phyloP scores from a whole-genome alignment of 2,113 vertebrate genomes.

The Sitta europaea region DNA sequence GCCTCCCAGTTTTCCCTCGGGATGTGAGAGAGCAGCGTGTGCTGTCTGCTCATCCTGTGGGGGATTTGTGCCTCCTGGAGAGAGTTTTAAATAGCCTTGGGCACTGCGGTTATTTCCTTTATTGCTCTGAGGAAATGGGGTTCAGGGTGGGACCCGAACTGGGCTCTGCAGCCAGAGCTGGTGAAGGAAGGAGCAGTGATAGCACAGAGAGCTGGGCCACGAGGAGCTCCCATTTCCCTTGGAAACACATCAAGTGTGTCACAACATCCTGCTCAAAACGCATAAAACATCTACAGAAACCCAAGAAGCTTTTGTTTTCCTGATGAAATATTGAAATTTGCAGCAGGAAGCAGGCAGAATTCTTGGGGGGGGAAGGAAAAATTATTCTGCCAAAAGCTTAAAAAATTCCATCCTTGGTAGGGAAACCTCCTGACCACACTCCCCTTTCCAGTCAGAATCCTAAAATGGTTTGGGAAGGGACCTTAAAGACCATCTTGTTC shows the following conservation, averaged over 20 bases:
- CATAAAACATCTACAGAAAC: not conserved
- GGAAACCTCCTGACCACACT: not conserved
- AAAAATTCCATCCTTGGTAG: not conserved
- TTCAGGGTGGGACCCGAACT: not conserved
- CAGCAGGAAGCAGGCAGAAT: not conserved
- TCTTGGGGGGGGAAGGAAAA: not conserved
- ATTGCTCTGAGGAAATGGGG: not conserved
- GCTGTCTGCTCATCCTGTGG: not conserved
- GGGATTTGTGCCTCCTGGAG: not conserved
- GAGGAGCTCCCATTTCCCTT: not conserved
- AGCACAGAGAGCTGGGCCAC: not conserved
- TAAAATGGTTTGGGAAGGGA: not conserved
- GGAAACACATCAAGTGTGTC: not conserved
- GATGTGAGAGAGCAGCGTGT: not conserved
- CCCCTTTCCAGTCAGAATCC: not conserved
- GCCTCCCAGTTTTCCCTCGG: not conserved
- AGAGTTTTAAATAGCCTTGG: not conserved
- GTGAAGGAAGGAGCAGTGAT: not conserved
- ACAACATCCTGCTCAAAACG: not conserved
- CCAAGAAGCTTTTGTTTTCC: not conserved
- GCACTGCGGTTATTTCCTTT: not conserved
- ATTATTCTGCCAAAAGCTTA: not conserved
- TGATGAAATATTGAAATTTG: not conserved
- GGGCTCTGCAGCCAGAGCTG: not conserved
- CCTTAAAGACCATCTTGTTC: not conserved